Evolutionary conservation across 2,888 invertebrate species (phyloP).

Genomic region (Mimachlamys varia): DNA sequence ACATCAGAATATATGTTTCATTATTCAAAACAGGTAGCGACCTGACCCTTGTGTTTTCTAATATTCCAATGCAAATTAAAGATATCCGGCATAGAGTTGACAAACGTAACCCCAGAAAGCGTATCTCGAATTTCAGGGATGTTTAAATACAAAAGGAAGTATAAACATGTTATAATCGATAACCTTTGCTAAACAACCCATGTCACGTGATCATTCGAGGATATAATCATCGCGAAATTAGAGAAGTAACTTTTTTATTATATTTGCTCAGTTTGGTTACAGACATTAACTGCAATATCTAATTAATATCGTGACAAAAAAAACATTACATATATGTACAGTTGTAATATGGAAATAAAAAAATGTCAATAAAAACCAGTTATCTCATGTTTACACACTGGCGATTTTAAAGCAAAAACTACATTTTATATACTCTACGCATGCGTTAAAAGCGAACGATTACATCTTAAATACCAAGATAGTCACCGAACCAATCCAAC

Average conservation of each 20-base stretch:
- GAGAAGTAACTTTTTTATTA: neutral
- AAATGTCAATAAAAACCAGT: neutral
- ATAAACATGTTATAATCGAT: too few relatives aligned
- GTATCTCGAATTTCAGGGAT: too few relatives aligned
- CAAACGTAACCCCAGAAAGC: too few relatives aligned
- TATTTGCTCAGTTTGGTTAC: neutral
- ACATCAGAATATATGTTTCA: too few relatives aligned
- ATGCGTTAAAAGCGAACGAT: neutral
- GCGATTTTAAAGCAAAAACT: neutral
- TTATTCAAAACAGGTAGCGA: too few relatives aligned
- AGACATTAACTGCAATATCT: neutral
- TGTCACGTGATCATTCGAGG: neutral
- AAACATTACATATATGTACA: neutral
- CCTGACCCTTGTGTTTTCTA: too few relatives aligned
- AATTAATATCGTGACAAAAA: neutral
- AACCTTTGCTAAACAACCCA: neutral
- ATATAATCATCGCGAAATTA: neutral
- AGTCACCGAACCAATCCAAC: neutral
- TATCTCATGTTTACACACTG: neutral
- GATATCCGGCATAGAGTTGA: too few relatives aligned
- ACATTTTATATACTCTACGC: neutral
- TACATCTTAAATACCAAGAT: neutral
- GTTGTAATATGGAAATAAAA: neutral
- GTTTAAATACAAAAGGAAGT: too few relatives aligned
- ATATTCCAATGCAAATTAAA: too few relatives aligned